phyloP scores from a whole-genome alignment of 2,113 vertebrate genomes.

The Periophthalmus modestus region DNA sequence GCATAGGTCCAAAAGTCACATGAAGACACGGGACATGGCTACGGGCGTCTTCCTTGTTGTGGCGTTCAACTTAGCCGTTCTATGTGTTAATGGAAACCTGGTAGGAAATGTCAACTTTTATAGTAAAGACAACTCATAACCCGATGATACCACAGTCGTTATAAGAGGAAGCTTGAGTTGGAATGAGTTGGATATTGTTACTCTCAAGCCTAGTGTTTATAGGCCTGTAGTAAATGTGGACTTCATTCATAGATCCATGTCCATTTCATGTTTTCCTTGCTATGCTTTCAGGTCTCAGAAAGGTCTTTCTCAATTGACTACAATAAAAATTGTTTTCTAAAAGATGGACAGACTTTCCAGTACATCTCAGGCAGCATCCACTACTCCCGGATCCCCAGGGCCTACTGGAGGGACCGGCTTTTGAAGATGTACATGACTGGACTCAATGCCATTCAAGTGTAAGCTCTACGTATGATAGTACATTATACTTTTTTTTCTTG shows the following conservation, averaged over 20 bases:
- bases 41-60: conserved; percentile 39
- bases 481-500: not conserved
- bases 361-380: conserved; percentile 94
- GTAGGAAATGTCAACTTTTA: conserved; percentile 49
- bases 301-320: conserved; percentile 87
- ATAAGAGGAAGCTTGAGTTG: not conserved
- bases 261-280: not conserved
- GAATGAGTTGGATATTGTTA: not conserved
- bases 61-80: conserved; percentile 29
- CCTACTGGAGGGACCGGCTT: conserved; percentile 91
- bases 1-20: not conserved
- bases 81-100: conserved; percentile 46
- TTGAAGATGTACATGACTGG: conserved; percentile 92
- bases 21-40: conserved; percentile 54
- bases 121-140: conserved; percentile 5
- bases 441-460: conserved; percentile 90
- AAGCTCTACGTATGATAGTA: conserved; percentile 56
- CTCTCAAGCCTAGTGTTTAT: not conserved
- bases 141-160: not conserved
- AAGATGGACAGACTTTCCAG: conserved; percentile 86
- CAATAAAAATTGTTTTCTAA: conserved; percentile 81
- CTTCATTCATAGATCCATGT: not conserved
- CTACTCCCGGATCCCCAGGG: conserved; percentile 86
- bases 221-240: not conserved
- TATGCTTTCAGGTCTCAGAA: conserved; percentile 54